Evolutionary conservation across 2,797 vertebrate species (phyloP).

Genomic region (Labeo calbasu): DNA sequence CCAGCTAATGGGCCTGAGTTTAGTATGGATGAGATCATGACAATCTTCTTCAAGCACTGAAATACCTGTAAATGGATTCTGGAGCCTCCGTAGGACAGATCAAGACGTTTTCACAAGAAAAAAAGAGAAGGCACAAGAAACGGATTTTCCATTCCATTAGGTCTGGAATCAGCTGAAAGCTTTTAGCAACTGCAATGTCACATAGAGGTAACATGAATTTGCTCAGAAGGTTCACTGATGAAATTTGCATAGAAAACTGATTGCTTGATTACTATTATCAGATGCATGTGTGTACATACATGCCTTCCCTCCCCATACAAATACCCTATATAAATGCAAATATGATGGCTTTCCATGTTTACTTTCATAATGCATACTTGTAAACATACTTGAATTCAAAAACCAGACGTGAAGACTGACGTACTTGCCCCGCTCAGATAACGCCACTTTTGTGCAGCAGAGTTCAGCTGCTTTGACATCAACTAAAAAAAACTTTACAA

Average conservation of each 20-base stretch:
- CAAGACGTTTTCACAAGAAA: slow-evolving; percentile 24
- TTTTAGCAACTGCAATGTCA: slow-evolving; percentile 37
- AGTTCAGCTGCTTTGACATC: neutral
- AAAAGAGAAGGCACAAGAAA: slow-evolving; percentile 22
- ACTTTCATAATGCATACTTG: neutral
- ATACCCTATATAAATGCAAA: slow-evolving; percentile 3
- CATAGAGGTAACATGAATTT: slow-evolving; percentile 33
- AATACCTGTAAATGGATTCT: slow-evolving; percentile 35
- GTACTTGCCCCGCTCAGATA: neutral
- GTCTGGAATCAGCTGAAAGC: slow-evolving; percentile 38
- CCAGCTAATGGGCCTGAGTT: neutral
- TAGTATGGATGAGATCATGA: slow-evolving; percentile 13
- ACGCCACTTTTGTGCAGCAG: neutral
- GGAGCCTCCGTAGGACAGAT: slow-evolving; percentile 21
- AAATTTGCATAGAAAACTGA: slow-evolving; percentile 29
- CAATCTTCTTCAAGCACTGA: slow-evolving; percentile 25
- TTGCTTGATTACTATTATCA: neutral
- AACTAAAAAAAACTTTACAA: neutral
- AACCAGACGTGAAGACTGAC: neutral
- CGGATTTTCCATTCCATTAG: slow-evolving; percentile 44
- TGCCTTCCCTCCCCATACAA: neutral
- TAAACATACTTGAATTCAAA: neutral
- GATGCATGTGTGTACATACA: neutral
- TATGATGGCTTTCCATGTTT: neutral
- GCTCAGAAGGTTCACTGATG: neutral